Conservation (phyloP, 23 tunicate genomes). For the Ciona savignyi region DNA sequence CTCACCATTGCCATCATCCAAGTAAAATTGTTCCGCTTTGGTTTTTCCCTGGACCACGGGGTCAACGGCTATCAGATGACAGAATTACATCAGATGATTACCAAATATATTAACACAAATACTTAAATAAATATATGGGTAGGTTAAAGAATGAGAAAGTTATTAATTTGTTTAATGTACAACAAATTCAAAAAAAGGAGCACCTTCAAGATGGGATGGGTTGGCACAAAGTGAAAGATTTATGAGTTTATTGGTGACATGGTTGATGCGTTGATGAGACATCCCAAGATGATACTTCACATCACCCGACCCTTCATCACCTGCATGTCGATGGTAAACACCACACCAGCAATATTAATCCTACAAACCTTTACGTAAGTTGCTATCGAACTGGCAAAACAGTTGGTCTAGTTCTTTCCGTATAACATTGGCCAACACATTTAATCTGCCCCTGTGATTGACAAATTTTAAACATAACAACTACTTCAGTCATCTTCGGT, state of each 20-base stretch:
- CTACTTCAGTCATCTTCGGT: no score
- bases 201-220: slow-evolving; percentile 98
- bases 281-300: slow-evolving; percentile 98
- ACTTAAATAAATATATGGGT: no score
- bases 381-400: slow-evolving; percentile 97
- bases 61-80: slow-evolving; percentile 89
- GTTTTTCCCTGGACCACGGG: slow-evolving; percentile 96
- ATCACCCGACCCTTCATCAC: slow-evolving; percentile 96
- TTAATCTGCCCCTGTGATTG: slow-evolving; percentile 94
- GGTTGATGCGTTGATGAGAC: slow-evolving; percentile 97
- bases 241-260: slow-evolving; percentile 80
- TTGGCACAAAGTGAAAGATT: slow-evolving; percentile 88
- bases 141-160: no score
- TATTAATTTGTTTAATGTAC: no score
- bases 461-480: no score
- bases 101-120: no score
- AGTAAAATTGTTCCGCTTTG: slow-evolving; percentile 93
- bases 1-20: slow-evolving; percentile 53
- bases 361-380: slow-evolving; percentile 44
- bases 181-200: background rate
- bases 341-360: no score
- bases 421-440: slow-evolving; percentile 94
- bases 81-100: no score
- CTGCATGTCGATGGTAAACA: no score
- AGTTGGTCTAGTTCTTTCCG: slow-evolving; percentile 96